These are phyloP conservation scores for Zaprionus africanus DNA, from an alignment of 1,140 invertebrate genomes.

Conservation along the genomic window DNA sequence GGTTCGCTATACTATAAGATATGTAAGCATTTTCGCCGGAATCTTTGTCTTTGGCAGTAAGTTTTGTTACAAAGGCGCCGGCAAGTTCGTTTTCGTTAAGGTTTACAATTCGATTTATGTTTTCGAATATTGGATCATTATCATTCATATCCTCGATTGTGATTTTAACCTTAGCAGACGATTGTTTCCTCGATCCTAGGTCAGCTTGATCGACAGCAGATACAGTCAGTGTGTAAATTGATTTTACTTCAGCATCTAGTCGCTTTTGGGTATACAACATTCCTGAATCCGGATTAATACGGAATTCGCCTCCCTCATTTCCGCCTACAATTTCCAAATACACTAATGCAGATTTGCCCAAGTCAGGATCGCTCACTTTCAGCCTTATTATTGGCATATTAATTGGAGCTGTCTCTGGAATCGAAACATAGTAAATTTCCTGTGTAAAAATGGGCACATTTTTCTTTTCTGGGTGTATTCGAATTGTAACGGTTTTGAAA, in stretches of 20 bases:
- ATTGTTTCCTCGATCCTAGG: constrained; percentile 92
- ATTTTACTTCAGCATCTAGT: constrained; percentile 95
- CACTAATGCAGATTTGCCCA: constrained; percentile 92
- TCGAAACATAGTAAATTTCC: constrained; percentile 93
- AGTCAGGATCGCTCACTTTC: constrained; percentile 93
- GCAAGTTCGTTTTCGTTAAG: constrained; percentile 95
- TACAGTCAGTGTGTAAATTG: constrained; percentile 95
- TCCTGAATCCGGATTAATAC: constrained; percentile 94
- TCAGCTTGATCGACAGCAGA: constrained; percentile 95
- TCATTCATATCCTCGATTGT: constrained; percentile 95
- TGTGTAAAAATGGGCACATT: constrained; percentile 95
- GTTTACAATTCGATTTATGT: constrained; percentile 87
- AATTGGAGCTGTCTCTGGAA: constrained; percentile 94
- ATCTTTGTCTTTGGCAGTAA: constrained; percentile 94
- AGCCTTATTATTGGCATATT: constrained; percentile 94
- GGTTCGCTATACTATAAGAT: constrained; percentile 96
- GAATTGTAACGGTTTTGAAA: constrained; percentile 90
- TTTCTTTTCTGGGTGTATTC: constrained; percentile 93
- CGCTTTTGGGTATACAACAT: constrained; percentile 93
- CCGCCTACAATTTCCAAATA: constrained; percentile 95
- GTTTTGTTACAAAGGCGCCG: constrained; percentile 92
- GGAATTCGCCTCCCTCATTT: constrained; percentile 95
- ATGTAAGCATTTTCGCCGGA: constrained; percentile 97
- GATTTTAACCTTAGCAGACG: constrained; percentile 95
- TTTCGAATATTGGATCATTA: constrained; percentile 95